A percentile compares a stretch with the other conserved stretches of the same genome.
phyloP scores from a whole-genome alignment of 2,797 vertebrate species.

The Manis javanica region DNA sequence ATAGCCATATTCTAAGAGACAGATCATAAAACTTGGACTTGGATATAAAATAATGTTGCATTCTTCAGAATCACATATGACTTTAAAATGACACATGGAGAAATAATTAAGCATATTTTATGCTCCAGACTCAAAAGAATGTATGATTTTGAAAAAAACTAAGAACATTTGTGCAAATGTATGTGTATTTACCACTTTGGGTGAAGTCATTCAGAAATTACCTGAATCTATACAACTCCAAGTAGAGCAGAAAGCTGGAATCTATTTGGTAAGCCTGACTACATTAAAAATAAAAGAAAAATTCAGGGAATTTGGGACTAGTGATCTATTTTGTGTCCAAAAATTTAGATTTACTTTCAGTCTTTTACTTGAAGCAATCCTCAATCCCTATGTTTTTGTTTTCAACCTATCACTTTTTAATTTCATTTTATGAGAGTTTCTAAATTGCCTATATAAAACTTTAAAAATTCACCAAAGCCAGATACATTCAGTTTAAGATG shows the following conservation, averaged over 20 bases:
- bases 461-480: slow-evolving; percentile 33
- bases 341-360: slow-evolving; percentile 28
- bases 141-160: slow-evolving; percentile 6
- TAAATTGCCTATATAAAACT: background rate
- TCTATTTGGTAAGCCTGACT: slow-evolving; percentile 39
- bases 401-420: slow-evolving; percentile 24
- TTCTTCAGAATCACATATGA: slow-evolving; percentile 62
- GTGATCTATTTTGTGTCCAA: background rate
- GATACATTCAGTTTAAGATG: slow-evolving; percentile 55
- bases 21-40: slow-evolving; percentile 12
- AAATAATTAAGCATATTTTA: slow-evolving; percentile 62
- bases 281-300: background rate
- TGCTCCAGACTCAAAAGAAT: slow-evolving; percentile 22
- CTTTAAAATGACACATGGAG: slow-evolving; percentile 53
- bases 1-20: slow-evolving; percentile 37
- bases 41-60: slow-evolving; percentile 39
- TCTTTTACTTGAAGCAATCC: background rate
- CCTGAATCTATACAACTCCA: slow-evolving; percentile 39
- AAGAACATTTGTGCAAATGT: slow-evolving; percentile 28
- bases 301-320: slow-evolving; percentile 35
- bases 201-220: slow-evolving; percentile 46
- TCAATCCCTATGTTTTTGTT: background rate
- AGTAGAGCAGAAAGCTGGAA: slow-evolving; percentile 36
- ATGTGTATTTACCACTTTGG: slow-evolving; percentile 41
- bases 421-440: slow-evolving; percentile 36